phyloP scores from a whole-genome alignment of 2,888 invertebrate genomes.

The Sericinus montela region DNA sequence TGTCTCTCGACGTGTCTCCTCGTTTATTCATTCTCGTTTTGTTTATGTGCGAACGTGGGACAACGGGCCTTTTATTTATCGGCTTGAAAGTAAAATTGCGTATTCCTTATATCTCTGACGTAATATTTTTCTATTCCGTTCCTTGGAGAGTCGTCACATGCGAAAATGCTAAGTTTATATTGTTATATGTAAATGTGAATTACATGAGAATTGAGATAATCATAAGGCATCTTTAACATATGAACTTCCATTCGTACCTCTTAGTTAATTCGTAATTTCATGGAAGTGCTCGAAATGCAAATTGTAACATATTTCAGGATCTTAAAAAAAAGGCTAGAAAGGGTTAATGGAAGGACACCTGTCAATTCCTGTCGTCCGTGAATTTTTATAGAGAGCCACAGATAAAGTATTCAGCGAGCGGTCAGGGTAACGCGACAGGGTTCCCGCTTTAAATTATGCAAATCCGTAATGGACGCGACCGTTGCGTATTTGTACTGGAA shows the following conservation, averaged over 20 bases:
- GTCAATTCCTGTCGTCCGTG: constrained; percentile 51
- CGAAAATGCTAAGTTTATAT: too few species aligned
- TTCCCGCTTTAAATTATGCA: constrained; percentile 66
- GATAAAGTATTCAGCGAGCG: constrained; percentile 63
- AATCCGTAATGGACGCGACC: constrained; percentile 66
- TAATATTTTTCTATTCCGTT: too few species aligned
- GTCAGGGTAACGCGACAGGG: constrained; percentile 54
- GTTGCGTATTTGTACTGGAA: constrained; percentile 36
- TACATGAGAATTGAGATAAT: too few species aligned
- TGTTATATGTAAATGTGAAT: too few species aligned
- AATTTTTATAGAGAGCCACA: constrained; percentile 47
- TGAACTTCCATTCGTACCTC: too few species aligned
- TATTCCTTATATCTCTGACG: neutral
- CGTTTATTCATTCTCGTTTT: constrained; percentile 72
- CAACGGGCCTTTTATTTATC: constrained; percentile 32
- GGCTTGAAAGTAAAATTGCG: constrained; percentile 4
- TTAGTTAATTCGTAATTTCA: too few species aligned
- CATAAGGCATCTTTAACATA: too few species aligned
- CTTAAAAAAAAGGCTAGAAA: constrained; percentile 13
- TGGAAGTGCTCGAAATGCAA: too few species aligned
- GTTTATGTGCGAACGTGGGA: constrained; percentile 66
- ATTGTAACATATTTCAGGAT: neutral
- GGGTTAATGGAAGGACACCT: constrained; percentile 62
- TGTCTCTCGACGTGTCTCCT: constrained; percentile 53
- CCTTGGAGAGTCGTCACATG: too few species aligned